Percentiles rank a stretch among this genome's conserved stretches.
These are phyloP conservation scores for Ciconia nigra DNA, from an alignment of 2,797 vertebrate species.

Conservation along the genomic window DNA sequence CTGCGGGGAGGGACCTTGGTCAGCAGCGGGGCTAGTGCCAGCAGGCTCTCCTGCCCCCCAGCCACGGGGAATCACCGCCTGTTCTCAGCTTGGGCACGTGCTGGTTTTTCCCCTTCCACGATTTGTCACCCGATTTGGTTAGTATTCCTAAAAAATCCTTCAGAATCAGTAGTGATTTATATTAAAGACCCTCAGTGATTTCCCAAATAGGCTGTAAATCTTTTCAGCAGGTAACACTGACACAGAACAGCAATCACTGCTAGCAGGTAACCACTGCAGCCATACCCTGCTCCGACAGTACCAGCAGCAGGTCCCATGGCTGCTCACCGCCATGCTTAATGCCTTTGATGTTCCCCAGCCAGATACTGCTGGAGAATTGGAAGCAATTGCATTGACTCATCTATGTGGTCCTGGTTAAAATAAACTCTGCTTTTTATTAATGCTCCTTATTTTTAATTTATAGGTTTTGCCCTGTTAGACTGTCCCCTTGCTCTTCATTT, in stretches of 20 bases:
- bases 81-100: background rate
- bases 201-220: background rate
- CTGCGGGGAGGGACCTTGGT: background rate
- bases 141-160: background rate
- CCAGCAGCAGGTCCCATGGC: background rate
- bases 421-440: background rate
- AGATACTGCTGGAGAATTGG: background rate
- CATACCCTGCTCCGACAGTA: background rate
- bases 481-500: background rate
- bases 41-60: background rate
- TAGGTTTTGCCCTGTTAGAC: background rate
- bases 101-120: background rate
- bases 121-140: background rate
- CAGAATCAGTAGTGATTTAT: background rate
- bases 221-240: accelerated
- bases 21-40: background rate
- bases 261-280: background rate
- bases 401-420: background rate
- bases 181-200: background rate
- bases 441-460: background rate
- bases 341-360: background rate
- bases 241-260: background rate
- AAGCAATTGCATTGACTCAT: background rate
- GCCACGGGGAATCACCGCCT: background rate
- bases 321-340: background rate